phyloP scores from a whole-genome alignment of 1,140 invertebrate genomes.

The Conus ventricosus region DNA sequence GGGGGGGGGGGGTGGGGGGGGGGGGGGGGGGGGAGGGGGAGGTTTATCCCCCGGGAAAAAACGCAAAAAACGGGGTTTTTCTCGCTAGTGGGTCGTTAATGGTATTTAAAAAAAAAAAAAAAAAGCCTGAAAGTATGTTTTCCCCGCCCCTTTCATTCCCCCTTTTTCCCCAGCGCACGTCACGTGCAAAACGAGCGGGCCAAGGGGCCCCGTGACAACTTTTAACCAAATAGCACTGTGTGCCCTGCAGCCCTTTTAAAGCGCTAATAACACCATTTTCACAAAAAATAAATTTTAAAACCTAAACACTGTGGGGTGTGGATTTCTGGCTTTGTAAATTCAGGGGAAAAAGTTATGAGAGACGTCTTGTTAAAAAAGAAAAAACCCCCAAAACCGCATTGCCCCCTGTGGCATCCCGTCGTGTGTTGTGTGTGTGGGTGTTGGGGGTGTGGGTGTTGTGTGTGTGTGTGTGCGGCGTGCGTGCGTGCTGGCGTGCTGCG shows the following conservation, averaged over 20 bases:
- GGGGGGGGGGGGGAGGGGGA: not conserved
- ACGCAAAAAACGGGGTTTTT: conserved; percentile 12
- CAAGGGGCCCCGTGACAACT: not conserved
- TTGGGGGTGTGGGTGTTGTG: not conserved
- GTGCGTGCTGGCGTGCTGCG: not conserved
- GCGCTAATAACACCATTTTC: not conserved
- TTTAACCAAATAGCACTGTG: not conserved
- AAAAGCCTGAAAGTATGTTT: not conserved
- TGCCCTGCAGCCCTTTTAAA: not conserved
- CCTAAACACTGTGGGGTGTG: too few relatives aligned
- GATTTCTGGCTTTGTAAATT: too few relatives aligned
- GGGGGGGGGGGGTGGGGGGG: not conserved
- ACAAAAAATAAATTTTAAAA: too few relatives aligned
- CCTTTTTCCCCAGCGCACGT: too few relatives aligned
- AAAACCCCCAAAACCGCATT: too few relatives aligned
- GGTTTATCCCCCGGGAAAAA: conserved; percentile 21
- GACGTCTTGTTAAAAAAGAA: too few relatives aligned
- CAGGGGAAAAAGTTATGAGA: too few relatives aligned
- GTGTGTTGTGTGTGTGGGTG: not conserved
- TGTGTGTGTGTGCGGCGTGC: conserved; percentile 1
- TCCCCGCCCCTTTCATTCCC: too few relatives aligned
- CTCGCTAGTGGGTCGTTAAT: not conserved
- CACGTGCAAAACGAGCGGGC: not conserved
- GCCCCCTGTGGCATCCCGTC: too few relatives aligned
- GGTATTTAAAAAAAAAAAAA: too few relatives aligned